Base-by-base conservation (phyloP, 2,113 vertebrate species). In the Cyanoramphus novaezelandiae region DNA sequence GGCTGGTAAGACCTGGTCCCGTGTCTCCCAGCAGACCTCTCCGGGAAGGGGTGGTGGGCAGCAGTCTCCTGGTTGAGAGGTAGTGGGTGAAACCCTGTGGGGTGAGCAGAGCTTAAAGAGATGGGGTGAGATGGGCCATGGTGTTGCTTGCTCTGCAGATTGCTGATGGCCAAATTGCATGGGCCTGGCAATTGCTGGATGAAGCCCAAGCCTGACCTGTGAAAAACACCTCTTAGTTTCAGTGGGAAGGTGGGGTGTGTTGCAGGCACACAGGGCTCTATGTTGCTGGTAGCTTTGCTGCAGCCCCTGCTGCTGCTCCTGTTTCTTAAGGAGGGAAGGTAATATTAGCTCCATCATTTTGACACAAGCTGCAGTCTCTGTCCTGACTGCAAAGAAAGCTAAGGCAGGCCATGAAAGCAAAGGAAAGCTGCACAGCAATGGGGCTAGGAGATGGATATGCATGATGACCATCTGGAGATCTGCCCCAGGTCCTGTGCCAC, bases 1-100 rank as follows among this genome's bases (percentile, higher is more conserved):
- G 93, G 99, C 99, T 1, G 99, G 99, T 99, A 92, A 98, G 99
- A 20, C 2, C 0, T 7, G 0, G 21, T 1, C 1, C 5, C 0
- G 0, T 0, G 29, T 33, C 31, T 28, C 7, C n/a, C 29, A 8
- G 7, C 17, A 14, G 16, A 15, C 9, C 27, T 31, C 44, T 21
- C 9, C 6, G 2, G 70, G 65, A 14, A 2, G 33, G 31, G 17
- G 5, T 14, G 49, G 23, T 59, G 59, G 69, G 47, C 41, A 46
- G 31, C 11, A 8, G 9, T 7, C 24, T 25, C 28, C 44, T 12
- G 35, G 25, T n/a, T 15, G 17, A 15, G 70, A 71, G 17, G 17
- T 35, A 59, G 25, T 89, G 74, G 57, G 18, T 49, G 43, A 75
- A 60, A 24, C 50, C 23, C 44, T 20, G 33, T 18, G 43, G n/a